phyloP scores from a whole-genome alignment of 2,113 vertebrate genomes.

The Ammospiza nelsoni region DNA sequence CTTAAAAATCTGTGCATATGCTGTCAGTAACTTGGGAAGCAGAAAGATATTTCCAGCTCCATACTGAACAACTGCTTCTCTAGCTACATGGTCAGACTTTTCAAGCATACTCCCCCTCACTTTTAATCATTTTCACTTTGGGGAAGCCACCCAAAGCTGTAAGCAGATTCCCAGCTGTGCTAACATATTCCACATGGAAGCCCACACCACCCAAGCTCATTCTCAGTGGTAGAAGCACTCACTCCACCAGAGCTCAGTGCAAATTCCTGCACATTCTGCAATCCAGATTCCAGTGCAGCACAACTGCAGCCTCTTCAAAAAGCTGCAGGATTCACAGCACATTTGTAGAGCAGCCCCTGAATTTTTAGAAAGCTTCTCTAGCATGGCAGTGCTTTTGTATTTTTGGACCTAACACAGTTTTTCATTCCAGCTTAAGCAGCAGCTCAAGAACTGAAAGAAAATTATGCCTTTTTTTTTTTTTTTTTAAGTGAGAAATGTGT shows the following conservation, averaged over 20 bases:
- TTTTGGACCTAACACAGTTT: neutral
- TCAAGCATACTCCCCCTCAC: neutral
- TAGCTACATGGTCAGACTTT: neutral
- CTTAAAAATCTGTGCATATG: neutral
- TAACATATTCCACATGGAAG: neutral
- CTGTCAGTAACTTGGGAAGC: neutral
- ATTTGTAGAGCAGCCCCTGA: neutral
- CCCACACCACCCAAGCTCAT: neutral
- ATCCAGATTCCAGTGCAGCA: neutral
- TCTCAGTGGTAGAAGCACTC: no score
- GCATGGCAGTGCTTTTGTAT: neutral
- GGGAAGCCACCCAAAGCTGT: neutral
- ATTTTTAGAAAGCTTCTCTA: neutral
- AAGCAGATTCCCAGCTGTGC: neutral
- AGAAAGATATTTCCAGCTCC: neutral
- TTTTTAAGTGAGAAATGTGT: neutral
- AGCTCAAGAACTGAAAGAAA: conserved; percentile 20
- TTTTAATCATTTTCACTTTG: neutral
- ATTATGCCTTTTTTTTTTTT: neutral
- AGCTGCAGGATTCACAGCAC: neutral
- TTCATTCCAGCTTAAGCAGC: conserved; percentile 31
- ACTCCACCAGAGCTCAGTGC: rapidly evolving
- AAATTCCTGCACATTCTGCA: neutral
- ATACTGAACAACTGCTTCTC: neutral
- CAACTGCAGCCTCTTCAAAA: neutral